Evolutionary conservation across 53 echinoderm and acorn worm genomes (phyloP).

Genomic region (Stichopus horrens): DNA sequence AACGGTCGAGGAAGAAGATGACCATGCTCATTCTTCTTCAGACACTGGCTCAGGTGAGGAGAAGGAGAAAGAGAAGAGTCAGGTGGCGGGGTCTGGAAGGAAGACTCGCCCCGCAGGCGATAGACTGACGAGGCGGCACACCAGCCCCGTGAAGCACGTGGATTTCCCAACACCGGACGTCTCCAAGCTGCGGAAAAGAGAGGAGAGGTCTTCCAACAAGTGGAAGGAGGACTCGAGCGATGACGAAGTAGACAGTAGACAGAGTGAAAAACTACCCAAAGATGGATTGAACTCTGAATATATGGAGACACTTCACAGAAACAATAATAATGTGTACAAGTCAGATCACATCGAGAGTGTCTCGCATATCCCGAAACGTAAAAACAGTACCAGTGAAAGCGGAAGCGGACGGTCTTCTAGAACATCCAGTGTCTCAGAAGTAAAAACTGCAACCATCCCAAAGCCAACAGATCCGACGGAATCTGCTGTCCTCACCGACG

Average conservation of each 20-base stretch:
- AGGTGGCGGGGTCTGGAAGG: background rate
- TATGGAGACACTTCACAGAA: slow-evolving; percentile 72
- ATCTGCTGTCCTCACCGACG: slow-evolving; percentile 59
- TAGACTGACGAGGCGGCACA: slow-evolving; percentile 32
- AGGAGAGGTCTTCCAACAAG: background rate
- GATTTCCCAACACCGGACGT: slow-evolving; percentile 35
- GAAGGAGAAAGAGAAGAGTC: slow-evolving; percentile 6
- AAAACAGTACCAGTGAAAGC: slow-evolving; percentile 22
- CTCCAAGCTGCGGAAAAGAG: background rate
- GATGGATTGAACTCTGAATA: slow-evolving; percentile 19
- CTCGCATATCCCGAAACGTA: slow-evolving; percentile 21
- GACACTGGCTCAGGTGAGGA: background rate
- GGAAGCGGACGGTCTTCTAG: slow-evolving; percentile 40
- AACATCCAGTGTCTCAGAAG: slow-evolving; percentile 33
- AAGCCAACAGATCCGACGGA: slow-evolving; percentile 54
- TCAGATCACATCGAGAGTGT: slow-evolving; percentile 1
- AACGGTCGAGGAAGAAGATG: slow-evolving; percentile 23
- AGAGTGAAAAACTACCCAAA: background rate
- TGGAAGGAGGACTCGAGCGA: slow-evolving; percentile 35
- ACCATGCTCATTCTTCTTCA: background rate
- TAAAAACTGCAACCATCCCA: slow-evolving; percentile 14
- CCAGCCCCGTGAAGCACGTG: slow-evolving; percentile 35
- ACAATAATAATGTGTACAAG: slow-evolving; percentile 95
- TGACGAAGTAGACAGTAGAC: slow-evolving; percentile 13
- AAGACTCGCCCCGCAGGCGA: background rate